Conservation (phyloP, 92 coral and sea anemone genomes). For the Paragorgia papillata region DNA sequence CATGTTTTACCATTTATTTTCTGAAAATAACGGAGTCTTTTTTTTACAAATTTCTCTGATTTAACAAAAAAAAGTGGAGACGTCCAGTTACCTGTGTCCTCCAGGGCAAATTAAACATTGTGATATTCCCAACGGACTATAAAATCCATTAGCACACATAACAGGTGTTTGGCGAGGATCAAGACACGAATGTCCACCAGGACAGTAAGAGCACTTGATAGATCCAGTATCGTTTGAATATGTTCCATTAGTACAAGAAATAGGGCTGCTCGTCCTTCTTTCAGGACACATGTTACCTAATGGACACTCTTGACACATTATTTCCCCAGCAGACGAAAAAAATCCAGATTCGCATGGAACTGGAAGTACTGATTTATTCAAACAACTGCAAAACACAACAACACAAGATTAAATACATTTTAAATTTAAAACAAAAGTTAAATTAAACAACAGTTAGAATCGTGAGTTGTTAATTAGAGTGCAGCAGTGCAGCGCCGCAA, state of each 20-base stretch:
- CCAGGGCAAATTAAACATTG: constrained; percentile 50
- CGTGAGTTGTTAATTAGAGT: no score
- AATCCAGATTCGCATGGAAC: constrained; percentile 60
- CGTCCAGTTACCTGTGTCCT: constrained; percentile 47
- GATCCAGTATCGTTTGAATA: constrained; percentile 54
- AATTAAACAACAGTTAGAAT: no score
- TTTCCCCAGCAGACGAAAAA: constrained; percentile 65
- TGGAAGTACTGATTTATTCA: constrained; percentile 65
- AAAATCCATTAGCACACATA: constrained; percentile 60
- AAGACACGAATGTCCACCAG: constrained; percentile 70
- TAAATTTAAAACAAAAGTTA: neutral
- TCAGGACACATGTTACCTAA: constrained; percentile 70
- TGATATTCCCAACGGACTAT: constrained; percentile 48
- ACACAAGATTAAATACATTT: neutral
- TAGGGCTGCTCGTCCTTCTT: constrained; percentile 36
- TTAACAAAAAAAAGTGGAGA: neutral
- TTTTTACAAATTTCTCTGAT: neutral
- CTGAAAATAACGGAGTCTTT: no score
- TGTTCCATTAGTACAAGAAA: constrained; percentile 72
- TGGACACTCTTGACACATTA: constrained; percentile 51
- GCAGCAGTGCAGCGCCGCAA: no score
- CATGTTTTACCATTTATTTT: no score
- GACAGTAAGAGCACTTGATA: constrained; percentile 64
- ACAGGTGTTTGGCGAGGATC: constrained; percentile 68
- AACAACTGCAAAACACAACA: constrained; percentile 56